Base-by-base conservation (phyloP, 2,888 invertebrate species). In the Cinara cedri region DNA sequence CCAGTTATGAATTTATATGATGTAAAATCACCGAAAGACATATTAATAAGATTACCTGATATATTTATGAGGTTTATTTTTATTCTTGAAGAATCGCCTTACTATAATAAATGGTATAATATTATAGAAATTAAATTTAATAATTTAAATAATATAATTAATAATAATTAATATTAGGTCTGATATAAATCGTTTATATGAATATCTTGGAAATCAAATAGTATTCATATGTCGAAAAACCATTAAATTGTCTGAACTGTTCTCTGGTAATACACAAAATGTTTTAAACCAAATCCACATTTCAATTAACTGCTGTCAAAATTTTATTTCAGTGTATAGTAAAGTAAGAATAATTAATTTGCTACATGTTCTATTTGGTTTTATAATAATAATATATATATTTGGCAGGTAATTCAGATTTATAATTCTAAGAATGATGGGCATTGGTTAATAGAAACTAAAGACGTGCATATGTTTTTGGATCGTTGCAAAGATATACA, bases 191-290 rank as follows among this genome's bases (percentile, higher is more conserved):
- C 76, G 76, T 16, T 21, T 78, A 34, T 68, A 21, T 16, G 76
- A 78, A 42, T 78, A 68, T 34, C 66, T 78, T 1, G 76, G 76
- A 19, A 78, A 78, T 42, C 76, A 78, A 60, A 78, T 78, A 1
- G 76, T 78, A 13, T 78, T 24, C 4, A 46, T 78, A 1, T 78
- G 76, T 2, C 44, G 76, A 21, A 78, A 78, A 34, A 68, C 76
- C 10, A 60, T 78, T 11, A 78, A 60, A 60, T 10, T 68, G 26
- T 57, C 55, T 0, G 60, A 78, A n/a, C 16, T 78, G 13, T 78
- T 78, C 34, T 34, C 49, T 11, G 76, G 68, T 0, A 49, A 60
- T 14, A 26, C 68, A 0, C 60, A 60, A 49, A 55, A 8, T 26
- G 68, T 78, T 46, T 34, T 70, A 6, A 21, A 51, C 42, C 49